Percentiles rank a stretch among this genome's conserved stretches.
These are phyloP conservation scores for Coturnix japonica DNA, from an alignment of 2,113 vertebrate genomes.

Conservation along the genomic window DNA sequence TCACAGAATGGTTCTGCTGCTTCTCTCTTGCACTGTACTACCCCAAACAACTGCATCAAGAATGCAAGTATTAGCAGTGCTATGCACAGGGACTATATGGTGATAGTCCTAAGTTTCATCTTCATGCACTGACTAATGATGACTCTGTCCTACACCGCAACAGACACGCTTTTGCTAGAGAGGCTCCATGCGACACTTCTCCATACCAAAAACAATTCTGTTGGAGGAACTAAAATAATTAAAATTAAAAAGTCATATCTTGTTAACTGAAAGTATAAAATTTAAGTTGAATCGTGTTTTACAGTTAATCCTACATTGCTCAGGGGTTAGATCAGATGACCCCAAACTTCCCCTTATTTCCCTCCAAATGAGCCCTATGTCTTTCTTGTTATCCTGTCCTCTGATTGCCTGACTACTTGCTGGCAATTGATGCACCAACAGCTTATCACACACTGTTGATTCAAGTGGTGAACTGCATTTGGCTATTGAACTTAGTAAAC, in stretches of 20 bases:
- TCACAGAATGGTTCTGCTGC: not conserved
- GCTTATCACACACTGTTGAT: not conserved
- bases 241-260: not conserved
- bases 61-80: not conserved
- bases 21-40: not conserved
- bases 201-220: not conserved
- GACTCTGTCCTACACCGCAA: not conserved
- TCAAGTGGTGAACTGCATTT: not conserved
- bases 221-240: not conserved
- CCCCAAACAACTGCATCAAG: not conserved
- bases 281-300: not conserved
- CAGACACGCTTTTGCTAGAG: not conserved
- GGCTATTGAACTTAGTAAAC: not conserved
- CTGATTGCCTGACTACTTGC: not conserved
- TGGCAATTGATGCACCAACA: not conserved
- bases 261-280: not conserved
- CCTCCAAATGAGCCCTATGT: not conserved
- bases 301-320: not conserved
- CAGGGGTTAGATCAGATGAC: not conserved
- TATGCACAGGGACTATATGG: not conserved
- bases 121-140: not conserved
- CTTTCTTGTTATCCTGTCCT: not conserved
- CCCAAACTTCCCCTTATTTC: no score
- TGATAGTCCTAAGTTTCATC: not conserved
- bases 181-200: not conserved